phyloP scores from a whole-genome alignment of 2,888 invertebrate genomes.

The Uloborus plumipes region DNA sequence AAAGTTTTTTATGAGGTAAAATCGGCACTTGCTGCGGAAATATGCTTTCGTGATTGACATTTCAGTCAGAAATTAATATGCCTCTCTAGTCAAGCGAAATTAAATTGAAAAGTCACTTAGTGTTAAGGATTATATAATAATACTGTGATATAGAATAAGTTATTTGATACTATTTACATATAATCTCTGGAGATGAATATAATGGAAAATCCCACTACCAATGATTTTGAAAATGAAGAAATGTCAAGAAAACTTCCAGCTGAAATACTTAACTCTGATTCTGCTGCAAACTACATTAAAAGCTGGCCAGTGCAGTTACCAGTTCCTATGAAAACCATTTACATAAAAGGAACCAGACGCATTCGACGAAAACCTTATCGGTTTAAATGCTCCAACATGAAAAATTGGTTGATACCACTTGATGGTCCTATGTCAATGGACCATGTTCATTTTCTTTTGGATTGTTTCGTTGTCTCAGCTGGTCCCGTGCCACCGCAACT shows the following conservation, averaged over 20 bases:
- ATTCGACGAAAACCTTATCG: constrained; percentile 19
- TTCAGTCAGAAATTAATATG: no score
- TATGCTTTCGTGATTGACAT: no score
- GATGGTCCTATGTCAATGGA: constrained; percentile 44
- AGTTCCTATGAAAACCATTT: constrained; percentile 19
- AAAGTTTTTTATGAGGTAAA: no score
- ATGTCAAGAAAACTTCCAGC: background rate
- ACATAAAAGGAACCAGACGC: constrained; percentile 12
- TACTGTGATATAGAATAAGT: no score
- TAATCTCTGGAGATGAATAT: no score
- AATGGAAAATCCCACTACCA: constrained; percentile 15
- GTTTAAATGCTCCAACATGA: constrained; percentile 27
- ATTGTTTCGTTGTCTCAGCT: constrained; percentile 65
- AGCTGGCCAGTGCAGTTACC: constrained; percentile 35
- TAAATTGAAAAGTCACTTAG: no score
- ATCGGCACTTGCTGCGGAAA: no score
- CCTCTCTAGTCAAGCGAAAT: no score
- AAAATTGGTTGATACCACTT: constrained; percentile 22
- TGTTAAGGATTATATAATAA: no score
- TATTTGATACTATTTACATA: no score
- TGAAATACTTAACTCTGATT: constrained; percentile 12
- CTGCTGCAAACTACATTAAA: constrained; percentile 21
- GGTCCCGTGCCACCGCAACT: constrained; percentile 53
- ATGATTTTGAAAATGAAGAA: constrained; percentile 5
- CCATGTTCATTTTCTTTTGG: constrained; percentile 57